Base-by-base conservation (phyloP, 2,113 vertebrate genomes). In the Ochotona curzoniae region DNA sequence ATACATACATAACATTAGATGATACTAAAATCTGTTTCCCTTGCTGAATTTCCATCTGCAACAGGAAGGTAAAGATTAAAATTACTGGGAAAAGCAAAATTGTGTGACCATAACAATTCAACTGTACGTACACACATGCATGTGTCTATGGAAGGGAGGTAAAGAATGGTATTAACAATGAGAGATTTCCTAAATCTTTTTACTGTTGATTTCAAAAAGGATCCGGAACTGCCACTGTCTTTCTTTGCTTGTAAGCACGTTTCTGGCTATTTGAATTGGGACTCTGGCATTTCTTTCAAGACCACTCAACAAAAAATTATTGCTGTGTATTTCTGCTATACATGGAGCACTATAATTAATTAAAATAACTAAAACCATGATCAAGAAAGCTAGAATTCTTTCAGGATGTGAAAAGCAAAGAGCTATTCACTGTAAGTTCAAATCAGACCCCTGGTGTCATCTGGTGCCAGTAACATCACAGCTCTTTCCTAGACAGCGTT, bases 331-430 rank as follows among this genome's bases (percentile, higher is more conserved):
- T 87, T 76, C 32, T 89, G 54, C 66, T 91, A 64, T 44, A 67
- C 32, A 18, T 26, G 89, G 18, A 83, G 38, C 5, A 64, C 54
- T 69, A 2, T 85, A 78, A 87, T 60, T 89, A 90, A 87, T 82
- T 32, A 96, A 83, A 78, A 21, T 35, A 74, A 93, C 89, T 75
- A 49, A 90, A 82, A 85, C 54, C 26, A 82, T 64, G 83, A 92
- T 64, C 13, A 78, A 82, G 67, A 69, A 92, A 88, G 15, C 28
- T 57, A 69, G 44, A 85, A 11, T 75, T 84, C 35, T 49, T 76
- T 90, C 20, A 83, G 17, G 30, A 86, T 15, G 63, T 23, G 89
- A 74, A 51, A 73, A 38, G 8, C n/a, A 88, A 78, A 89, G 14
- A 61, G 63, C 8, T 70, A 44, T 15, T 71, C 32, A 47, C 87